phyloP scores from a whole-genome alignment of 2,113 vertebrate species.

The Lota lota region DNA sequence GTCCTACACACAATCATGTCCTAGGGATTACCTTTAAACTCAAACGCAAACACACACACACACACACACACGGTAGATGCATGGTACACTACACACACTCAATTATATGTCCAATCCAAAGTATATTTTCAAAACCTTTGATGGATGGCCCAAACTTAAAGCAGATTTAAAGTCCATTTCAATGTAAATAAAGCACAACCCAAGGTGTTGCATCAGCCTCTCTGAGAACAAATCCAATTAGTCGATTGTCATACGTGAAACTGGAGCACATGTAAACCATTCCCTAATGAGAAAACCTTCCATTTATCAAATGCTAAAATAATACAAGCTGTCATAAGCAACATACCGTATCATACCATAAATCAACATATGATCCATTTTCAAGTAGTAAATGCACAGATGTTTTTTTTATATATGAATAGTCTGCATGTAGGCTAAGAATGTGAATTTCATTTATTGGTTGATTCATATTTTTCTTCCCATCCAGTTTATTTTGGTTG shows the following conservation, averaged over 20 bases:
- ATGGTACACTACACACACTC: neutral
- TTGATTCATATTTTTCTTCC: too few species aligned
- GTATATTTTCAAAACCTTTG: slow-evolving; percentile 25
- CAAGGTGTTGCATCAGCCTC: slow-evolving; percentile 18
- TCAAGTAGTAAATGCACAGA: neutral
- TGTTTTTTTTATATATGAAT: too few species aligned
- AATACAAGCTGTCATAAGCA: slow-evolving; percentile 46
- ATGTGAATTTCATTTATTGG: too few species aligned
- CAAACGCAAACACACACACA: neutral
- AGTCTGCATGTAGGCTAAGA: too few species aligned
- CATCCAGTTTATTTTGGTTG: too few species aligned
- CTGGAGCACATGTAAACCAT: slow-evolving; percentile 24
- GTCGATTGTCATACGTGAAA: slow-evolving; percentile 7
- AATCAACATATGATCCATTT: slow-evolving; percentile 39
- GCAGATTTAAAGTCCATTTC: slow-evolving; percentile 12
- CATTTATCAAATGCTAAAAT: slow-evolving; percentile 56
- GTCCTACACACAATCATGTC: too few species aligned
- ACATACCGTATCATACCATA: slow-evolving; percentile 38
- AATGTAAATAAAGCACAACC: slow-evolving; percentile 25
- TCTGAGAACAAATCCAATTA: neutral
- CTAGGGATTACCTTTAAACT: neutral
- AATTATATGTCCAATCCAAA: neutral
- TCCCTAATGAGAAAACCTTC: slow-evolving; percentile 33
- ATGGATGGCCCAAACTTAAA: slow-evolving; percentile 29
- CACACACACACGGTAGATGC: neutral